Percentiles rank a stretch among this genome's conserved stretches.
These are phyloP conservation scores for Cladorhizidae sp. DNA, from an alignment of 37 sponge, comb jelly and placozoan genomes.

Conservation along the genomic window DNA sequence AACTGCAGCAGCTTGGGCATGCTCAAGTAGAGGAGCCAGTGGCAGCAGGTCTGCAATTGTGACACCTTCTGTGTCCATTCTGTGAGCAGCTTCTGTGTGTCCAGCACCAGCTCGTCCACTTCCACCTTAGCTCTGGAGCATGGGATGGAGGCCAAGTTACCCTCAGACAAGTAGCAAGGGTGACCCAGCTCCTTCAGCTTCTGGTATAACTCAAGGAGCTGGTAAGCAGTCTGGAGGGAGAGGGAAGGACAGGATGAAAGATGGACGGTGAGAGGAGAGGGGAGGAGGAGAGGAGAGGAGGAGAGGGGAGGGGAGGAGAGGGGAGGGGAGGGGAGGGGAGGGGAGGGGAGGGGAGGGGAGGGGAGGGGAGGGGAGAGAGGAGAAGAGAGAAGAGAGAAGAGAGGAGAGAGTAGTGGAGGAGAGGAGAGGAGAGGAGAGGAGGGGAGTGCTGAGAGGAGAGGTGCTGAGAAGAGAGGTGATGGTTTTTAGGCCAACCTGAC, in stretches of 20 bases:
- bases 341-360: too few species aligned
- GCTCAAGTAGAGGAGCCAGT: conserved; percentile 68
- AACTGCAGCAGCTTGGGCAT: conserved; percentile 64
- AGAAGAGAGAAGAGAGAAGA: background rate
- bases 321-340: too few species aligned
- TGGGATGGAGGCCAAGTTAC: background rate
- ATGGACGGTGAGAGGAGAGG: background rate
- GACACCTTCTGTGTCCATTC: conserved; percentile 56
- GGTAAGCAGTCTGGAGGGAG: conserved; percentile 45
- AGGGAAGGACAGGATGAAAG: background rate
- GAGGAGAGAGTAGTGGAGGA: background rate
- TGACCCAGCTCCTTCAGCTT: conserved; percentile 66
- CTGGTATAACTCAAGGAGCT: conserved; percentile 54
- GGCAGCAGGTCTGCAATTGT: conserved; percentile 36
- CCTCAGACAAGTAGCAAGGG: conserved; percentile 40
- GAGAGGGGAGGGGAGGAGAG: background rate
- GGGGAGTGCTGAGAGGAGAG: background rate
- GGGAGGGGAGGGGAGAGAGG: background rate
- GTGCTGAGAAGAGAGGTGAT: too few species aligned
- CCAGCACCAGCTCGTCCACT: conserved; percentile 27
- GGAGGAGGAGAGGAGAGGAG: background rate
- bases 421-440: background rate
- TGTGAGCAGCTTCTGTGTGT: conserved; percentile 29
- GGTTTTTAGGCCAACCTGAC: conserved; percentile 19
- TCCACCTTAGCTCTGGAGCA: conserved; percentile 9